Percentiles rank a stretch among this genome's conserved stretches.
Conservation (phyloP, 2,888 invertebrate genomes). For the Timema cristinae region DNA sequence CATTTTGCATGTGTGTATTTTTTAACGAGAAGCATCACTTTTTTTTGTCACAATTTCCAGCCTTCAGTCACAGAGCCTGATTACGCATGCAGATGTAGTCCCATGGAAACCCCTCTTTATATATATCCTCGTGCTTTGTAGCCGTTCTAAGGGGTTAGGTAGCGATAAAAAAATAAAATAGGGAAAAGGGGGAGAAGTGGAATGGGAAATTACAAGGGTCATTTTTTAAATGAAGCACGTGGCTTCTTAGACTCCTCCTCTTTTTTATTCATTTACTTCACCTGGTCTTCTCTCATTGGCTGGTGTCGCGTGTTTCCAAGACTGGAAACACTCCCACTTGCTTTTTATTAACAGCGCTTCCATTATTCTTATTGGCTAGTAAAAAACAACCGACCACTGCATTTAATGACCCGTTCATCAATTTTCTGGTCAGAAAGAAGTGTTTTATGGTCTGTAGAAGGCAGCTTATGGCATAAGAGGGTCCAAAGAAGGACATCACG, state of each 20-base stretch:
- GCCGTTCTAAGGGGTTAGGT: too few relatives aligned
- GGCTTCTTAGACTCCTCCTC: background rate
- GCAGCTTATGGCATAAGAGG: too few relatives aligned
- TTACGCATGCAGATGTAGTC: too few relatives aligned
- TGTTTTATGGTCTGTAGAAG: background rate
- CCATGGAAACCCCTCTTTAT: too few relatives aligned
- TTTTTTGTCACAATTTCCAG: too few relatives aligned
- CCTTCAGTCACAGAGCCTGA: too few relatives aligned
- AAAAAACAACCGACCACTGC: background rate
- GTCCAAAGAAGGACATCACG: too few relatives aligned
- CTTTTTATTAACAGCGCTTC: too few relatives aligned
- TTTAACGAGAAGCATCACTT: too few relatives aligned
- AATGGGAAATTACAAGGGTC: background rate
- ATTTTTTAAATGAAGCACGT: background rate
- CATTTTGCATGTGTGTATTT: too few relatives aligned
- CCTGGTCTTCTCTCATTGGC: constrained; percentile 10
- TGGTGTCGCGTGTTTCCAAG: background rate
- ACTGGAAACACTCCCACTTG: too few relatives aligned
- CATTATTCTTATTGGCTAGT: background rate
- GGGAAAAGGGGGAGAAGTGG: background rate
- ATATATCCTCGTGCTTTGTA: too few relatives aligned
- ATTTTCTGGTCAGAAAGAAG: background rate
- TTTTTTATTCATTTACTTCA: constrained; percentile 8
- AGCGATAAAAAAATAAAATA: background rate
- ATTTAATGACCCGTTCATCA: background rate